Conservation (phyloP, 2,113 vertebrate species). For the Artemisiospiza belli region DNA sequence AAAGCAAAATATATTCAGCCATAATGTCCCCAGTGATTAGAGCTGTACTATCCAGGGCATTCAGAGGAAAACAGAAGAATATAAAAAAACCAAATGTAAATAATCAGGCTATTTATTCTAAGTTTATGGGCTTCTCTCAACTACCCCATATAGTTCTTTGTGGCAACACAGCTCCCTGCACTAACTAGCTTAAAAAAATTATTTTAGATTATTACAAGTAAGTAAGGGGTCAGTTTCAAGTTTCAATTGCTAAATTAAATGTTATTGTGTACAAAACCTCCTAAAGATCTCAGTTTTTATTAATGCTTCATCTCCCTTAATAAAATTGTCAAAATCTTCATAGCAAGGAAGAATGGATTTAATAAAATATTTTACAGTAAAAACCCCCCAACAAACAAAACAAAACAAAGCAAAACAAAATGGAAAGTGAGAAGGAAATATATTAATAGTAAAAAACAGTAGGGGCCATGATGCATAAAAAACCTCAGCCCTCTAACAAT, state of each 20-base stretch:
- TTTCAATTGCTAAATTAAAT: background rate
- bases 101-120: background rate
- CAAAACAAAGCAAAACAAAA: background rate
- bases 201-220: background rate
- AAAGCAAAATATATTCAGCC: background rate
- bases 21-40: background rate
- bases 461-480: background rate
- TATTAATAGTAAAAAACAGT: background rate
- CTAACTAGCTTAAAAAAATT: background rate
- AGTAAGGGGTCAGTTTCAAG: background rate
- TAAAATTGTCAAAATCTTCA: background rate
- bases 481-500: background rate
- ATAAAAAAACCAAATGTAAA: background rate
- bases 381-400: background rate
- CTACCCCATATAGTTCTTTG: background rate
- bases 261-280: background rate
- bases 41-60: background rate
- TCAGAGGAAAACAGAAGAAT: background rate
- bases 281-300: background rate
- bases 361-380: background rate
- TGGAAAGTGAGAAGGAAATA: background rate
- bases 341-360: background rate
- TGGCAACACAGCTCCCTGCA: background rate
- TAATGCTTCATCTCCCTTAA: background rate
- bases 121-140: background rate